Base-by-base conservation (phyloP, 1,140 invertebrate species). In the Pinna nobilis region DNA sequence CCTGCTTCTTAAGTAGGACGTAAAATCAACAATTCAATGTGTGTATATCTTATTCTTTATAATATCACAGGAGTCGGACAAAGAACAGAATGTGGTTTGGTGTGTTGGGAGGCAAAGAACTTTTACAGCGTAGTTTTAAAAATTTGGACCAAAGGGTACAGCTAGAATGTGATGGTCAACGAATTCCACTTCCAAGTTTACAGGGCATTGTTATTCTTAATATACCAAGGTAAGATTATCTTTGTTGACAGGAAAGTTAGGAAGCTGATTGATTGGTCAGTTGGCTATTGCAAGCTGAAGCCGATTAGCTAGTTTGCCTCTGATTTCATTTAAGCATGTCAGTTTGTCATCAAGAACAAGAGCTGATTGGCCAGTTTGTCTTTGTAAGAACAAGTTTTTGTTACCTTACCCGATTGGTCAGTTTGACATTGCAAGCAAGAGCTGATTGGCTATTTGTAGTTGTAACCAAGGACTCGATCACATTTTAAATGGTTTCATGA, bases 71-170 rank as follows among this genome's bases (percentile, higher is more conserved):
- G 51, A 91, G 90, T 77, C 91, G 97, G 53, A 97, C 97, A 0
- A 95, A 96, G 81, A 98, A 98, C 88, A 96, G 98, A 79, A 98
- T 99, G 96, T 98, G 96, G 96, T 93, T 98, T 84, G 97, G 97
- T 0, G 96, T 99, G 0, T 90, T 99, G 7, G 97, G 97, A 1
- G 96, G 96, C 1, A 97, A 97, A 89, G 96, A 98, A 86, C 86
- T 92, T 49, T 66, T 91, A 28, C 90, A 93, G 79, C 94, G 95
- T 87, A 98, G 96, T 0, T 98, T 97, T 89, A 97, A 97, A 87
- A 98, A 99, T 91, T 91, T 99, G 33, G 97, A 98, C 77, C 97
- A 99, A 88, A 91, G 96, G 53, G 96, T 99, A 0, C 95, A 85
- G 65, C 77, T 90, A 23, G 88, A 98, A 95, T 98, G 97, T 89